A percentile compares a stretch with the other conserved stretches of the same genome.
These are phyloP conservation scores for Castor canadensis DNA, from an alignment of 2,113 vertebrate species.

Conservation along the genomic window DNA sequence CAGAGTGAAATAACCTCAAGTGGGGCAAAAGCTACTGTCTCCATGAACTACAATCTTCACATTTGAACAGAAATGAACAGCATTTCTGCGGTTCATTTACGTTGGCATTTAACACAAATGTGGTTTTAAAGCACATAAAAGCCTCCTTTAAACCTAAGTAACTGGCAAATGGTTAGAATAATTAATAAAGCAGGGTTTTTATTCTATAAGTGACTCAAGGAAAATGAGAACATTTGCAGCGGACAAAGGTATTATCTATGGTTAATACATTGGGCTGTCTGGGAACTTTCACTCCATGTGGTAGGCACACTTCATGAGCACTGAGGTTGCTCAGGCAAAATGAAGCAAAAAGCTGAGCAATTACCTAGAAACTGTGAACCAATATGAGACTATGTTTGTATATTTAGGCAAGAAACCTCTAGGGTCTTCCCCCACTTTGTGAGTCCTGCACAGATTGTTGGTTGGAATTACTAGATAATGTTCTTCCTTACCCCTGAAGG, in stretches of 20 bases:
- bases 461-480: not conserved
- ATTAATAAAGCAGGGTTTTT: constrained; percentile 58
- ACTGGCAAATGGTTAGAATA: constrained; percentile 64
- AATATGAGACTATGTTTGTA: not conserved
- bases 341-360: constrained; percentile 21
- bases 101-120: constrained; percentile 45
- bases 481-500: not conserved
- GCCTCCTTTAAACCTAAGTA: constrained; percentile 53
- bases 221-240: constrained; percentile 38
- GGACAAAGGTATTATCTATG: constrained; percentile 26
- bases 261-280: not conserved
- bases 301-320: not conserved
- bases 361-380: not conserved
- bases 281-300: not conserved
- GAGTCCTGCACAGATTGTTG: not conserved
- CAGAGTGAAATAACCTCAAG: constrained; percentile 54
- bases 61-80: no score
- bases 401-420: not conserved
- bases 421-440: not conserved
- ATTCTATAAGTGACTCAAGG: constrained; percentile 18
- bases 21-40: not conserved
- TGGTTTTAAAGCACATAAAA: constrained; percentile 48
- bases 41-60: not conserved
- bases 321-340: constrained; percentile 14
- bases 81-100: constrained; percentile 52